Evolutionary conservation across 2,797 vertebrate species (phyloP).

Genomic region (Lithobates sylvaticus): DNA sequence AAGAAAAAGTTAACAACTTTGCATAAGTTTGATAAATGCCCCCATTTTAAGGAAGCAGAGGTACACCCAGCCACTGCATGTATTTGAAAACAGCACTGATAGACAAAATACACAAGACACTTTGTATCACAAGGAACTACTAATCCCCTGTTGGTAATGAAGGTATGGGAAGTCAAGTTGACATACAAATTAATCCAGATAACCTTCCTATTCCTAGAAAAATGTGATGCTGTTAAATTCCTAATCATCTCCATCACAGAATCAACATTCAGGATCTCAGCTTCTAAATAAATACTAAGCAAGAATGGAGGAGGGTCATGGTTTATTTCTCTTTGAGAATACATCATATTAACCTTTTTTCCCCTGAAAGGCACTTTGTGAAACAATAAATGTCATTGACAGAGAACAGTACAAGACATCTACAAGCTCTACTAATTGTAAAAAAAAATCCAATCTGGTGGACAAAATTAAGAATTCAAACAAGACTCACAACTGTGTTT

Average conservation of each 20-base stretch:
- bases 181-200: not conserved
- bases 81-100: not conserved
- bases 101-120: not conserved
- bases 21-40: not conserved
- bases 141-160: not conserved
- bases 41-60: not conserved
- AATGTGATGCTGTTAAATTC: not conserved
- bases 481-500: too few species aligned
- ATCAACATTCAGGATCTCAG: not conserved
- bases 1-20: not conserved
- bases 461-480: too few species aligned
- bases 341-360: slow-evolving; percentile 60
- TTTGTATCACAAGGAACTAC: not conserved
- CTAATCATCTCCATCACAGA: not conserved
- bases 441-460: too few species aligned
- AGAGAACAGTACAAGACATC: slow-evolving; percentile 8
- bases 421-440: too few species aligned
- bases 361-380: slow-evolving; percentile 10
- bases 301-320: slow-evolving; percentile 19
- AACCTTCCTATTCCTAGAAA: not conserved
- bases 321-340: slow-evolving; percentile 48
- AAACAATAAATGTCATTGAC: slow-evolving; percentile 48
- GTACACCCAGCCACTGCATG: not conserved
- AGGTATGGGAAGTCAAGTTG: not conserved
- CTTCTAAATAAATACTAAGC: slow-evolving; percentile 9